Conservation (phyloP, 1,140 invertebrate species). For the Adelges cooleyi region DNA sequence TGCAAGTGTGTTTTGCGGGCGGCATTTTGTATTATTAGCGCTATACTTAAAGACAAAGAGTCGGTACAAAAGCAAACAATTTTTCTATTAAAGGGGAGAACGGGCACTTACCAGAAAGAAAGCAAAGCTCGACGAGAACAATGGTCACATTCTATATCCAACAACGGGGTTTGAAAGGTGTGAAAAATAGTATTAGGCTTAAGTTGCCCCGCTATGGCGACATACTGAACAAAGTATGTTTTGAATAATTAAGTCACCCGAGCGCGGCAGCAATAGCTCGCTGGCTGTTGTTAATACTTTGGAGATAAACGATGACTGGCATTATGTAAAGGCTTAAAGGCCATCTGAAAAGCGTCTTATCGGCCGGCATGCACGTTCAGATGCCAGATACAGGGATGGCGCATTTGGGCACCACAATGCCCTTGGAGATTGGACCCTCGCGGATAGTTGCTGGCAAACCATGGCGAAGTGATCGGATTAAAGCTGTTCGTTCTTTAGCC, state of each 20-base stretch:
- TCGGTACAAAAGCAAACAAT: not conserved
- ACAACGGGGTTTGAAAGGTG: not conserved
- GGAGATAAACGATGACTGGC: not conserved
- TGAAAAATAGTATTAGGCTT: not conserved
- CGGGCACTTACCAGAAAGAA: too few relatives aligned
- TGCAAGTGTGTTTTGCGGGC: not conserved
- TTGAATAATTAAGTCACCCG: not conserved
- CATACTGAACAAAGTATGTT: not conserved
- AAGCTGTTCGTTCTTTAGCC: too few relatives aligned
- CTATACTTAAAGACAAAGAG: not conserved
- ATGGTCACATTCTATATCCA: not conserved
- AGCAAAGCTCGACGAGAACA: too few relatives aligned
- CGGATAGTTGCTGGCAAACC: too few relatives aligned
- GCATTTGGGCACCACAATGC: not conserved
- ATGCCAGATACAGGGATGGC: too few relatives aligned
- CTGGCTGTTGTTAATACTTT: not conserved
- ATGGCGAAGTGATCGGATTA: conserved; percentile 15
- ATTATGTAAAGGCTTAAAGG: conserved; percentile 10
- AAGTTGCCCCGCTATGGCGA: too few relatives aligned
- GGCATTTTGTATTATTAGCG: not conserved
- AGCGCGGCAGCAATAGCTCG: not conserved
- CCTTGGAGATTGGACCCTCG: too few relatives aligned
- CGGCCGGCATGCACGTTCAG: not conserved
- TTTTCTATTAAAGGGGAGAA: conserved; percentile 1
- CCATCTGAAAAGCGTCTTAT: conserved; percentile 22